Base-by-base conservation (phyloP, 2,888 invertebrate genomes). In the Eilema caniola region DNA sequence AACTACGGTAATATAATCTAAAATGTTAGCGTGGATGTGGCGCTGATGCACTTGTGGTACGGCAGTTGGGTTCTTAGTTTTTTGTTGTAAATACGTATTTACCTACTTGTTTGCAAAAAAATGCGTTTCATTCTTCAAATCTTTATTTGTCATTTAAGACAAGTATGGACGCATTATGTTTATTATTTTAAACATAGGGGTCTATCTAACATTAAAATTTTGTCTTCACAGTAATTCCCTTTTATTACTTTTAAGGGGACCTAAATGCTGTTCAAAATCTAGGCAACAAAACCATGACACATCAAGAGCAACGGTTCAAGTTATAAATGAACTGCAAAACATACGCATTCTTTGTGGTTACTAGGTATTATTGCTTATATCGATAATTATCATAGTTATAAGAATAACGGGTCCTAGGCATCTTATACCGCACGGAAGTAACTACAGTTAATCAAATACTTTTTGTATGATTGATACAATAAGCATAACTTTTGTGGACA, bases 361-460 rank as follows among this genome's bases (percentile, higher is more conserved):
- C 61, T 28, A 31, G 31, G 67, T 66, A 62, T 53, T 53, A 53
- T 53, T 53, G 53, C 53, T 53, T 8, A n/a, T 53, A 53, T 53
- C 20, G 10, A 2, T 53, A n/a, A 53, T 53, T 68, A 70, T 57
- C 24, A 23, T 33, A 11, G 57, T 47, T 25, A 37, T 65, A 47
- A 61, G 41, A 59, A 69, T 62, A 66, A 61, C 69, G 28, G 33
- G 47, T 37, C 65, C 37, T 64, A 62, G 20, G 14, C 31, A n/a
- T n/a, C 53, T n/a, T n/a, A 53, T 33, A 37, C 62, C 37, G 23
- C 33, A 33, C 33, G n/a, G 20, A 62, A 62, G 23, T n/a, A 33
- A 23, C 33, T 37, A 77, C 78, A 77, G 80, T 81, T 80, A 80
- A 75, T 75, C 60, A 64, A 74, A 78, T 74, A 74, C 74, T 71